A percentile compares a stretch with the other conserved stretches of the same genome.
Evolutionary conservation across 2,797 vertebrate species (phyloP).

Genomic region (Ficedula albicollis): DNA sequence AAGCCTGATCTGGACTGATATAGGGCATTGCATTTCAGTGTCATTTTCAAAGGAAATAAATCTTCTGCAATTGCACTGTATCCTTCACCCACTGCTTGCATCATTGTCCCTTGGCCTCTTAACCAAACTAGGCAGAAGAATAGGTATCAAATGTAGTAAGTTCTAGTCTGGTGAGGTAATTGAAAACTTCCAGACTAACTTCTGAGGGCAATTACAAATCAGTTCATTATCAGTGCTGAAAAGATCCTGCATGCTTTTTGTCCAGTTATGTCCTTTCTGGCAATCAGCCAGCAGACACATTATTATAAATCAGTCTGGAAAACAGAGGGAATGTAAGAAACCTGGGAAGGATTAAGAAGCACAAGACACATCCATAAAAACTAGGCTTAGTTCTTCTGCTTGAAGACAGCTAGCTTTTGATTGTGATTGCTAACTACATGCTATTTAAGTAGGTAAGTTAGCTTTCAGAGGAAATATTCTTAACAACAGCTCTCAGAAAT

Average conservation of each 20-base stretch:
- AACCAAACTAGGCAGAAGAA: not conserved
- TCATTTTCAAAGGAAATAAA: not conserved
- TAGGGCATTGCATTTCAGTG: not conserved
- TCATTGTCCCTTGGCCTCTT: not conserved
- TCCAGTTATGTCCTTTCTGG: not conserved
- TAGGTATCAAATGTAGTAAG: not conserved
- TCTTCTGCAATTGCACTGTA: not conserved
- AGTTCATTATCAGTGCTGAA: not conserved
- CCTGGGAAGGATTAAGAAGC: not conserved
- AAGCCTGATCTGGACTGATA: not conserved
- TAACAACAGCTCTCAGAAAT: not conserved
- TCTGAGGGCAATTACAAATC: not conserved
- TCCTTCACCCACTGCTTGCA: not conserved
- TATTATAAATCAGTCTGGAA: not conserved
- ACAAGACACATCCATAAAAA: not conserved
- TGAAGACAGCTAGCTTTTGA: not conserved
- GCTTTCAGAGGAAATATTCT: not conserved
- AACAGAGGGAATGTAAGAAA: not conserved
- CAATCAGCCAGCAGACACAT: not conserved
- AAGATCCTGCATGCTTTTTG: not conserved
- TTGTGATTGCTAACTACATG: not conserved
- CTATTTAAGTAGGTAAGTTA: not conserved
- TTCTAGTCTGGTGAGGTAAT: not conserved
- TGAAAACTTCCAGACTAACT: not conserved
- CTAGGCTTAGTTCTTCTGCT: not conserved